These are phyloP conservation scores for Tetrapedia diversipes DNA, from an alignment of 2,888 invertebrate species.

Conservation along the genomic window DNA sequence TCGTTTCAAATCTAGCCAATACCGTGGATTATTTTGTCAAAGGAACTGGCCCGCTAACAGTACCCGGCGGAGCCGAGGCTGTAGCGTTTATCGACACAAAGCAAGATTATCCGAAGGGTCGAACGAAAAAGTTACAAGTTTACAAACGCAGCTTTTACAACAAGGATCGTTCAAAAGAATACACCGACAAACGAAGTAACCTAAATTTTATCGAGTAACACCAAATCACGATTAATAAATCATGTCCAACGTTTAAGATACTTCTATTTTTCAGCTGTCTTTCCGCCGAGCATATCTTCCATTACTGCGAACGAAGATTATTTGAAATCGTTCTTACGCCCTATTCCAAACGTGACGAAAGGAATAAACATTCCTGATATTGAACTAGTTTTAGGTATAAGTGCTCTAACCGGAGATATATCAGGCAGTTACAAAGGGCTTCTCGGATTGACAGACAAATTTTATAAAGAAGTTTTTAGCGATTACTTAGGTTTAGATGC, in stretches of 20 bases:
- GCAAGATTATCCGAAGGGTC: neutral
- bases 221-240: neutral
- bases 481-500: constrained; percentile 84
- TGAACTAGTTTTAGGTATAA: constrained; percentile 91
- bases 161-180: neutral
- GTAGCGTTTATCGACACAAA: constrained; percentile 90
- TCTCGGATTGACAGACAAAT: constrained; percentile 86
- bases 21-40: constrained; percentile 86
- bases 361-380: constrained; percentile 88
- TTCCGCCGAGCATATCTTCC: constrained; percentile 42
- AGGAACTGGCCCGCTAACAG: constrained; percentile 88
- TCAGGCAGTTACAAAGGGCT: constrained; percentile 87
- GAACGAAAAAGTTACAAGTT: neutral
- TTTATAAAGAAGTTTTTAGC: constrained; percentile 85
- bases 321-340: neutral
- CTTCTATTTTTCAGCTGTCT: constrained; percentile 25
- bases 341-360: neutral
- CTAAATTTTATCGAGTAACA: neutral
- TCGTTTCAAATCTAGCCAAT: constrained; percentile 84
- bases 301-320: constrained; percentile 30
- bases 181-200: neutral
- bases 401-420: constrained; percentile 89
- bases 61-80: constrained; percentile 91
- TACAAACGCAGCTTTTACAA: neutral
- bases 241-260: neutral